Conservation (phyloP, 2,113 vertebrate genomes). For the Myrmophylax atrothorax region DNA sequence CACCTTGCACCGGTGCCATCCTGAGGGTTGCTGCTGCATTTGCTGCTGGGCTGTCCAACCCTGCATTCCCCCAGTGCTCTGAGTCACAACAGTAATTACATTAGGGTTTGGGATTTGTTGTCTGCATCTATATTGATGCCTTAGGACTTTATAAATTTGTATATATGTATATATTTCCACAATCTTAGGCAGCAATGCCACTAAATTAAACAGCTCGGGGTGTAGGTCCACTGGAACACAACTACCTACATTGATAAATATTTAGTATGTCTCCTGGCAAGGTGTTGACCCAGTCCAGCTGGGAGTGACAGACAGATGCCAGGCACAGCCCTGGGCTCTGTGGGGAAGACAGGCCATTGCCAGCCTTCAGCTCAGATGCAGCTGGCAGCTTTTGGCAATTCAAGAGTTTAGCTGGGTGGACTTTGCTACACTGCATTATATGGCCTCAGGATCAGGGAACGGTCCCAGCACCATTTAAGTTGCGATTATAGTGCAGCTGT, state of each 20-base stretch:
- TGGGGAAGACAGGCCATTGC: neutral
- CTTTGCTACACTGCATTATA: neutral
- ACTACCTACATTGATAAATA: neutral
- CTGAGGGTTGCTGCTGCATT: neutral
- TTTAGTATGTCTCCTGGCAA: neutral
- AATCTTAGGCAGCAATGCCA: too few species aligned
- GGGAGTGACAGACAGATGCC: neutral
- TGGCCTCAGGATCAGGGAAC: neutral
- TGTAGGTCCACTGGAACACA: neutral
- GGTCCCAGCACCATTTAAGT: neutral
- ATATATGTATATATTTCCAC: too few species aligned
- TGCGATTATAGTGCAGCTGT: neutral
- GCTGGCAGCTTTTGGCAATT: neutral
- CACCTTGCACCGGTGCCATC: fast-evolving
- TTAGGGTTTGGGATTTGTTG: neutral
- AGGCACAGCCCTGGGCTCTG: neutral
- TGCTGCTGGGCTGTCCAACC: too few species aligned
- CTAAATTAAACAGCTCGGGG: neutral
- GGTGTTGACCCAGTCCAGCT: neutral
- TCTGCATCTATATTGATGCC: neutral
- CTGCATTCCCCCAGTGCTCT: fast-evolving
- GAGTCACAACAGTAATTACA: neutral
- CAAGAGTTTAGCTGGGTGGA: neutral
- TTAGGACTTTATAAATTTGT: too few species aligned
- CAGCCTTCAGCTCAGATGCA: neutral